Conservation (phyloP, 1,140 invertebrate species). For the Antheraea mylitta region DNA sequence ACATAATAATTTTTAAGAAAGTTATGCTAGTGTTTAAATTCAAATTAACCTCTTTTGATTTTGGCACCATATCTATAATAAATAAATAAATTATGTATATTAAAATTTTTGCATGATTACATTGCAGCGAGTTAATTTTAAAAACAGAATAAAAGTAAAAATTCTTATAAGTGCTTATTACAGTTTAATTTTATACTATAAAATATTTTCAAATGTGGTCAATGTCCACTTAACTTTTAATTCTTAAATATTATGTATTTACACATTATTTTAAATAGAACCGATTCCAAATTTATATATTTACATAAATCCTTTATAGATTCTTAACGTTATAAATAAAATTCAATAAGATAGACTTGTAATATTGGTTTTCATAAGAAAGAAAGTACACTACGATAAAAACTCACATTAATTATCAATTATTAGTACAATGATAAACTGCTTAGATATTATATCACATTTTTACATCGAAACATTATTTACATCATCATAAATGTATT, state of each 20-base stretch:
- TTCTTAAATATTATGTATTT: neutral
- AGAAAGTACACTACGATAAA: constrained; percentile 24
- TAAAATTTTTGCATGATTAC: no score
- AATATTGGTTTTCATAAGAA: constrained; percentile 13
- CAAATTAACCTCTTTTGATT: no score
- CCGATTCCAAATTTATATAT: constrained; percentile 1
- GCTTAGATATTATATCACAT: constrained; percentile 33
- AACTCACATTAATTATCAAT: constrained; percentile 16
- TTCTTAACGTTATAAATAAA: constrained; percentile 6
- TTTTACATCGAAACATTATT: constrained; percentile 27
- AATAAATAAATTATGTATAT: no score
- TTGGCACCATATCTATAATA: no score
- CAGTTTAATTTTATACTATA: neutral
- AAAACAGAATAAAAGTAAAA: neutral
- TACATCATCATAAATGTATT: constrained; percentile 25
- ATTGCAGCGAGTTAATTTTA: no score
- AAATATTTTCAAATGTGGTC: neutral
- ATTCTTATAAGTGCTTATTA: neutral
- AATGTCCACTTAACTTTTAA: neutral
- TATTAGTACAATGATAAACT: constrained; percentile 15
- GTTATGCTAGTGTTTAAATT: no score
- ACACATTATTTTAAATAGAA: neutral
- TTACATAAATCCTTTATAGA: constrained; percentile 4
- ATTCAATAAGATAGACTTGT: constrained; percentile 7
- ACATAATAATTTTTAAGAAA: no score